Evolutionary conservation across 2,797 vertebrate species (phyloP).

Genomic region (Lates japonicus): DNA sequence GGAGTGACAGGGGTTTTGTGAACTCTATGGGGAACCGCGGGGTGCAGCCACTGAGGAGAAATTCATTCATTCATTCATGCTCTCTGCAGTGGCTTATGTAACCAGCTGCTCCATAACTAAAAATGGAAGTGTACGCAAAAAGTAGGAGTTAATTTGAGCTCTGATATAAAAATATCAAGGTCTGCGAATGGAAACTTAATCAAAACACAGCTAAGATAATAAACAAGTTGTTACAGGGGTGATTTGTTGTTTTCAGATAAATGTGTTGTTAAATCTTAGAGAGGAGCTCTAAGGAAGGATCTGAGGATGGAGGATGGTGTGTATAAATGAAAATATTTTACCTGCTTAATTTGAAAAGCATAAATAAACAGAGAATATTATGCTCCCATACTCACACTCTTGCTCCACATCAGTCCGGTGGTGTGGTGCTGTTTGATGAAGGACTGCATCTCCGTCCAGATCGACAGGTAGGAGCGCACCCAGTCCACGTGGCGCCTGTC

Average conservation of each 20-base stretch:
- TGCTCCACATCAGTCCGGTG: constrained; percentile 95
- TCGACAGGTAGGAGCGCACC: constrained; percentile 95
- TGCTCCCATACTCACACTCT: constrained; percentile 88
- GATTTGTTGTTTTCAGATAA: constrained; percentile 6
- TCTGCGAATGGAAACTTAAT: constrained; percentile 56
- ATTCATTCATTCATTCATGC: constrained; percentile 77
- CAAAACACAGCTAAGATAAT: constrained; percentile 54
- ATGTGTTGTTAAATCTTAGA: not conserved
- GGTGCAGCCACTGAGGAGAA: constrained; percentile 51
- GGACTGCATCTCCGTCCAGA: constrained; percentile 95
- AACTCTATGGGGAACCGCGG: constrained; percentile 31
- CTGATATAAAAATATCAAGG: constrained; percentile 66
- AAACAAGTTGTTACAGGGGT: constrained; percentile 35
- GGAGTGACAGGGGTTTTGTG: constrained; percentile 49
- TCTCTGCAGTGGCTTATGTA: constrained; percentile 70
- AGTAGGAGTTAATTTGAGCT: constrained; percentile 52
- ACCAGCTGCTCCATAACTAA: constrained; percentile 70
- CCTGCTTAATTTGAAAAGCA: not conserved
- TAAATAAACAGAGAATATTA: not conserved
- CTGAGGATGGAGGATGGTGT: not conserved
- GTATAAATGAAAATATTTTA: not conserved
- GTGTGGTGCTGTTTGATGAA: constrained; percentile 96
- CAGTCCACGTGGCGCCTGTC: constrained; percentile 95
- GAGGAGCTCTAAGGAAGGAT: not conserved
- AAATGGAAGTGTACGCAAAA: constrained; percentile 73